Evolutionary conservation across 2,888 invertebrate species (phyloP).

Genomic region (Caradrina clavipalpis): DNA sequence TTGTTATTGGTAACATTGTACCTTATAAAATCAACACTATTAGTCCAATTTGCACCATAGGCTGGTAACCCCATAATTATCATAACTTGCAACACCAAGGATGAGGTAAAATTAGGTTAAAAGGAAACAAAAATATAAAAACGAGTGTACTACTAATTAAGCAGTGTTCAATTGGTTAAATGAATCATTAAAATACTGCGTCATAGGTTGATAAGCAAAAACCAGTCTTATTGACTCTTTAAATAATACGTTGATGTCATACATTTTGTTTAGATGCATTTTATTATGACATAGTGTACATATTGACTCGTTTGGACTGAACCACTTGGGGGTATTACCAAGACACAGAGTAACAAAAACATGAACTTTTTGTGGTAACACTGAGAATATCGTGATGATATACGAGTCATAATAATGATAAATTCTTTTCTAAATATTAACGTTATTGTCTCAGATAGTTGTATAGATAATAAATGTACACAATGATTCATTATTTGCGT

Average conservation of each 20-base stretch:
- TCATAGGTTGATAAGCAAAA: conserved; percentile 40
- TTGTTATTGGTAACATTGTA: background rate
- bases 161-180: conserved; percentile 47
- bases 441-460: background rate
- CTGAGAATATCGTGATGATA: background rate
- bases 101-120: conserved; percentile 50
- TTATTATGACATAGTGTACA: conserved; percentile 6
- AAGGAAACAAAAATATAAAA: conserved; percentile 59
- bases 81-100: conserved; percentile 44
- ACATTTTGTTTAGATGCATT: conserved; percentile 31
- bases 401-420: conserved; percentile 8
- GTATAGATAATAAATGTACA: conserved; percentile 5
- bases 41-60: conserved; percentile 4
- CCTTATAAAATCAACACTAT: background rate
- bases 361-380: background rate
- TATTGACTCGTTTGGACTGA: background rate
- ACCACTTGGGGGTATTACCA: background rate
- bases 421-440: conserved; percentile 26
- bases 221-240: conserved; percentile 30
- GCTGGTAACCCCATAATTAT: conserved; percentile 15
- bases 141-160: conserved; percentile 55
- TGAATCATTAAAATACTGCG: conserved; percentile 53
- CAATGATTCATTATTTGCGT: conserved; percentile 25
- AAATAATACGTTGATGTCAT: conserved; percentile 26
- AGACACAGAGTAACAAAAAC: background rate